Evolutionary conservation across 2,888 invertebrate genomes (phyloP).

Genomic region (Frankliniella fusca): DNA sequence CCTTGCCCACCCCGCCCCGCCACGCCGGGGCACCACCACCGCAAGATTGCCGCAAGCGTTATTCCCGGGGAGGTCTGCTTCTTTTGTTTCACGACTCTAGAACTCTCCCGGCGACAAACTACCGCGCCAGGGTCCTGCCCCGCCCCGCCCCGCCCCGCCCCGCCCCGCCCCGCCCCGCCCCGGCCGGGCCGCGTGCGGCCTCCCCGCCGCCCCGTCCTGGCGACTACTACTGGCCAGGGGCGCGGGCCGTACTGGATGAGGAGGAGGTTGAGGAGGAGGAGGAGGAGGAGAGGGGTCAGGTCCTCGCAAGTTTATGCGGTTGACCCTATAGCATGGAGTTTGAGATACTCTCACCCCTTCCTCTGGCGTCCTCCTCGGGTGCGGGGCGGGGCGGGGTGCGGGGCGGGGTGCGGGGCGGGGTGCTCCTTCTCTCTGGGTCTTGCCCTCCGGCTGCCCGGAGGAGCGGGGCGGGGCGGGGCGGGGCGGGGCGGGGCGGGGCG

Average conservation of each 20-base stretch:
- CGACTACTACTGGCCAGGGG: too few species aligned
- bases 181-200: background rate
- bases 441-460: conserved; percentile 12
- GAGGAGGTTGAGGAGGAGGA: too few species aligned
- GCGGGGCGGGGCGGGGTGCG: too few species aligned
- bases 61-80: background rate
- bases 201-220: background rate
- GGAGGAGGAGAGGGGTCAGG: background rate
- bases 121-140: background rate
- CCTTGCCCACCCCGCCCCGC: background rate
- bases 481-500: background rate
- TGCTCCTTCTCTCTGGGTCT: background rate
- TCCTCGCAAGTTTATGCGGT: conserved; percentile 19
- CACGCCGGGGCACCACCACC: background rate
- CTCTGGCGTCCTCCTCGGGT: background rate
- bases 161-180: too few species aligned
- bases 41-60: conserved; percentile 12
- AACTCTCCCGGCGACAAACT: conserved; percentile 8
- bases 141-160: background rate
- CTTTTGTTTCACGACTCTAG: background rate
- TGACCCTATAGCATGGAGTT: conserved; percentile 22
- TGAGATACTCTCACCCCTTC: background rate
- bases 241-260: too few species aligned
- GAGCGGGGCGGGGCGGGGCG: background rate
- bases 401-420: background rate